Evolutionary conservation across 2,113 vertebrate species (phyloP).

Genomic region (Neoarius graeffei): DNA sequence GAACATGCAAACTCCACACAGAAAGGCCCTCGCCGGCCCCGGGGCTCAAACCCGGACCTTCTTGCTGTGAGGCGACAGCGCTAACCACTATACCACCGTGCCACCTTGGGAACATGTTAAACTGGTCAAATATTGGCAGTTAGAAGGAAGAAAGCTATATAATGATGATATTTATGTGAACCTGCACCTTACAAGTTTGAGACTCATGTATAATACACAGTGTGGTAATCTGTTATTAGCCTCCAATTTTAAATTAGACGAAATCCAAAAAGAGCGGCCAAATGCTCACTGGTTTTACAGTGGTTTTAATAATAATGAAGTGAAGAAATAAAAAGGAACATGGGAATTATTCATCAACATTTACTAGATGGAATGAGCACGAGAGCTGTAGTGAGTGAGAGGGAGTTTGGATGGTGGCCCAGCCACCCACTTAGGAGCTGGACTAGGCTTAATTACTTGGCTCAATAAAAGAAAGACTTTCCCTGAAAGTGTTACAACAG

Average conservation of each 20-base stretch:
- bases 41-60: too few species aligned
- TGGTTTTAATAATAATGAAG: slow-evolving; percentile 9
- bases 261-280: neutral
- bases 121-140: neutral
- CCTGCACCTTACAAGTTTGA: neutral
- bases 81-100: too few species aligned
- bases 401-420: neutral
- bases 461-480: slow-evolving; percentile 20
- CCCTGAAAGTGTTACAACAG: slow-evolving; percentile 7
- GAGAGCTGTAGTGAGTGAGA: neutral
- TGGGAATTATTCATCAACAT: slow-evolving; percentile 20
- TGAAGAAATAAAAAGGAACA: neutral
- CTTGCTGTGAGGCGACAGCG: too few species aligned
- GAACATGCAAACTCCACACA: too few species aligned
- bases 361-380: neutral
- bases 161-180: neutral
- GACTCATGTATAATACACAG: neutral
- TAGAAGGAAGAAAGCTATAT: neutral
- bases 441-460: slow-evolving; percentile 15
- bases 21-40: too few species aligned
- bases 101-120: neutral
- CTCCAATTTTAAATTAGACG: neutral
- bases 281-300: neutral
- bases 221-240: neutral
- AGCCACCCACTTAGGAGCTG: slow-evolving; percentile 8